A percentile compares a stretch with the other conserved stretches of the same genome.
Conservation (phyloP, 2,113 vertebrate species). For the Okapia johnstoni region DNA sequence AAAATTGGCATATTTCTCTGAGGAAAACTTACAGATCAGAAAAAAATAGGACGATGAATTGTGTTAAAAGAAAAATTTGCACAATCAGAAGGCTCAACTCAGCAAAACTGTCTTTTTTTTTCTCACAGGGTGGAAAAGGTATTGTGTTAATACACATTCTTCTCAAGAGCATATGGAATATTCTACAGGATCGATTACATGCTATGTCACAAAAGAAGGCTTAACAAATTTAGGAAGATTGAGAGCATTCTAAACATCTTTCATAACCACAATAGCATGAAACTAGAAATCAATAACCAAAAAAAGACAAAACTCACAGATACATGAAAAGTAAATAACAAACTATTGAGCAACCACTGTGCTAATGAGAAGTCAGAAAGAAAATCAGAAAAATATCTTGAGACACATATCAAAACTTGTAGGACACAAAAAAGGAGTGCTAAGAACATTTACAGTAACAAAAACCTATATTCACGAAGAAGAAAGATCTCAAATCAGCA, state of each 20-base stretch:
- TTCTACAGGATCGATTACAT: background rate
- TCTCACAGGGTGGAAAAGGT: background rate
- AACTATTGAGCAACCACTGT: background rate
- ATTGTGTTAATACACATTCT: background rate
- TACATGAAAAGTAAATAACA: background rate
- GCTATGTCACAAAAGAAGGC: background rate
- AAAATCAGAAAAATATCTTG: background rate
- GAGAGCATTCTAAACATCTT: background rate
- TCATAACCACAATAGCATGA: background rate
- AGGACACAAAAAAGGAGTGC: background rate
- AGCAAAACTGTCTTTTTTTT: background rate
- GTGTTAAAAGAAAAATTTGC: background rate
- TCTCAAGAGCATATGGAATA: background rate
- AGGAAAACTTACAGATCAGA: background rate
- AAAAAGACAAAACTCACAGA: background rate
- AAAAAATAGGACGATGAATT: background rate
- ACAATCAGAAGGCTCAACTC: background rate
- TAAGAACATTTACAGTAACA: background rate
- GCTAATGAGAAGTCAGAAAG: background rate
- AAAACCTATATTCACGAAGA: background rate
- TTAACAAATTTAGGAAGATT: background rate
- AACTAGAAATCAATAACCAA: background rate
- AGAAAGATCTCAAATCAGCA: background rate
- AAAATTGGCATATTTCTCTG: background rate
- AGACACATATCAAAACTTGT: background rate